Evolutionary conservation across 1,140 invertebrate genomes (phyloP).

Genomic region (Heliconius himera): DNA sequence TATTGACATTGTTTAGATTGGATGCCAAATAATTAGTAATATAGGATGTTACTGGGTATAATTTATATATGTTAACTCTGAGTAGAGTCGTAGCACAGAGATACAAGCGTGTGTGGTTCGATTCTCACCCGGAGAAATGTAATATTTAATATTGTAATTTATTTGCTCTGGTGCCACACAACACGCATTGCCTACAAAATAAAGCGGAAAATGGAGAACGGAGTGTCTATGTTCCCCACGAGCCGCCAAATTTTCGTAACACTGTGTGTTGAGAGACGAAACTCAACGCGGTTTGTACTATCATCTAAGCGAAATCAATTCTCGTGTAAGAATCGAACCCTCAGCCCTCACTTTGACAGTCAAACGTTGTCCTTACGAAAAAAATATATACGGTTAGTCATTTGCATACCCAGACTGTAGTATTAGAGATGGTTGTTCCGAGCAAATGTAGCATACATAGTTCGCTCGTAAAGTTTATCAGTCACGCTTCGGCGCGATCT

Average conservation of each 20-base stretch:
- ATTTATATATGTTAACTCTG: too few species aligned
- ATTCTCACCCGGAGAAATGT: too few species aligned
- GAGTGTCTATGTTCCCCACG: too few species aligned
- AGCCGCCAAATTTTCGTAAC: background rate
- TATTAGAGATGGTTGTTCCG: background rate
- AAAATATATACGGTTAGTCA: background rate
- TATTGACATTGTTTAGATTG: background rate
- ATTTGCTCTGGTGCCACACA: too few species aligned
- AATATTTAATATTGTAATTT: too few species aligned
- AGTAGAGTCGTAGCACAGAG: too few species aligned
- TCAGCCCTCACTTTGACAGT: background rate
- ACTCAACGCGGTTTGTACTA: background rate
- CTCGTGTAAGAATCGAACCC: background rate
- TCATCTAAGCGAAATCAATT: background rate
- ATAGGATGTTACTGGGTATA: too few species aligned
- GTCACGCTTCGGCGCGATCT: constrained; percentile 22
- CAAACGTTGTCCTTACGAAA: too few species aligned
- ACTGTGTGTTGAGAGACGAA: background rate
- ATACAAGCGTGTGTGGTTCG: too few species aligned
- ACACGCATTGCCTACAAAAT: too few species aligned
- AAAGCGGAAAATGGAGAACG: background rate
- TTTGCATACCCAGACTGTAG: background rate
- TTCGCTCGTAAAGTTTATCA: constrained; percentile 25
- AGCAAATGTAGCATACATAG: constrained; percentile 9
- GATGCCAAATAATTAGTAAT: background rate